Conservation (phyloP, 2,888 invertebrate genomes). For the Dryocosmus kuriphilus region DNA sequence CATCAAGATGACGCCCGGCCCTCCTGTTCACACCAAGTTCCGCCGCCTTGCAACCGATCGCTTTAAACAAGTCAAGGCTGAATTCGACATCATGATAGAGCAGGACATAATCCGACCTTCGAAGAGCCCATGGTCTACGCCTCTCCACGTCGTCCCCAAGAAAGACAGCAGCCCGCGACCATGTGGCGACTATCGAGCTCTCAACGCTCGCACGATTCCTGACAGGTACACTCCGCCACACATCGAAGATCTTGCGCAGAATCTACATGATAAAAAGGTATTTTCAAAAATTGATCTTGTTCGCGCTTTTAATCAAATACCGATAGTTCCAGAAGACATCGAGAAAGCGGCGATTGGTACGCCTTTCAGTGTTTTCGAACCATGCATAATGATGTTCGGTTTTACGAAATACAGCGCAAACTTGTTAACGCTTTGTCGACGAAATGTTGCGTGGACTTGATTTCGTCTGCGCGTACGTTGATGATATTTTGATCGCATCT, state of each 20-base stretch:
- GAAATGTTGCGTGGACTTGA: slow-evolving; percentile 29
- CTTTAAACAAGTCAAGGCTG: slow-evolving; percentile 60
- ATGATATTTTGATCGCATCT: slow-evolving; percentile 47
- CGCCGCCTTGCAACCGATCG: slow-evolving; percentile 66
- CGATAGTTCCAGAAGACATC: slow-evolving; percentile 46
- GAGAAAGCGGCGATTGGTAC: slow-evolving; percentile 46
- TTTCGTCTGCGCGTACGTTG: slow-evolving; percentile 40
- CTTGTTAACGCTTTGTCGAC: slow-evolving; percentile 45
- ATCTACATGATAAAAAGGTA: slow-evolving; percentile 33
- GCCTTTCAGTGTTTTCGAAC: slow-evolving; percentile 41
- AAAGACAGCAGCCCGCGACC: slow-evolving; percentile 45
- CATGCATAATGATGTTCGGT: slow-evolving; percentile 38
- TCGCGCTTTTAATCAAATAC: slow-evolving; percentile 48
- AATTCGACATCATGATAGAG: slow-evolving; percentile 62
- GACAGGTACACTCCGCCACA: slow-evolving; percentile 46
- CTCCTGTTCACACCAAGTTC: slow-evolving; percentile 63
- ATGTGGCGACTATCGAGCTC: slow-evolving; percentile 47
- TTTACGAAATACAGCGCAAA: slow-evolving; percentile 48
- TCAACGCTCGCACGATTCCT: slow-evolving; percentile 45
- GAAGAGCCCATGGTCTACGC: slow-evolving; percentile 65
- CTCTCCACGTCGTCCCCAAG: slow-evolving; percentile 44
- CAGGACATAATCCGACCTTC: slow-evolving; percentile 58
- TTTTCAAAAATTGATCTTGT: slow-evolving; percentile 45
- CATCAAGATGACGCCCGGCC: slow-evolving; percentile 60
- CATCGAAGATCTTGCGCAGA: slow-evolving; percentile 46